A percentile compares a stretch with the other conserved stretches of the same genome.
Evolutionary conservation across 2,113 vertebrate genomes (phyloP).

Genomic region (Tichodroma muraria): DNA sequence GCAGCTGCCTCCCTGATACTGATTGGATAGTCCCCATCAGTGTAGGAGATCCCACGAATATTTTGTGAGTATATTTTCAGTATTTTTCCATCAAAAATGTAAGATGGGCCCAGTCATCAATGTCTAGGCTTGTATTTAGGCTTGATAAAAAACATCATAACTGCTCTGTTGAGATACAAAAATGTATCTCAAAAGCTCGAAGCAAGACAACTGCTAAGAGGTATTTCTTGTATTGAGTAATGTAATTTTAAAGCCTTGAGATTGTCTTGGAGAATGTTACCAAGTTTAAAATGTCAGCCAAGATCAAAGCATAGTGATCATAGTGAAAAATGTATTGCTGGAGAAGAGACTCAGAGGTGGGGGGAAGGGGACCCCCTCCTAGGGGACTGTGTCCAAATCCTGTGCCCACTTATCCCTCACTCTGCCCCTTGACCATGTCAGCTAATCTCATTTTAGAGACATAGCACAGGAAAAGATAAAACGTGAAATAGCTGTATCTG

Average conservation of each 20-base stretch:
- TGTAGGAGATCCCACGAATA: neutral
- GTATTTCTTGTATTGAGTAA: slow-evolving; percentile 58
- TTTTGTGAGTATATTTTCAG: neutral
- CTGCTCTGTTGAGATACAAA: slow-evolving; percentile 7
- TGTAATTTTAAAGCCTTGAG: slow-evolving; percentile 58
- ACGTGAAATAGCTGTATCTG: neutral
- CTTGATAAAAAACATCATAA: neutral
- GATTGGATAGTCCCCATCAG: neutral
- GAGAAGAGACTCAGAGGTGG: neutral
- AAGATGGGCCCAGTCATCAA: neutral
- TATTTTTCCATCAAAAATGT: neutral
- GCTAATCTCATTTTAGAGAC: slow-evolving; percentile 13
- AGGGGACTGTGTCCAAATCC: neutral
- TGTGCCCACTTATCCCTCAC: neutral
- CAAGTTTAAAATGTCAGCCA: slow-evolving; percentile 54
- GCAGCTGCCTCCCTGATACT: neutral
- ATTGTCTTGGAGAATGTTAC: slow-evolving; percentile 35
- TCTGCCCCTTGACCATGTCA: neutral
- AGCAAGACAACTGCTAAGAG: slow-evolving; percentile 46
- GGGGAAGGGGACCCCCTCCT: neutral
- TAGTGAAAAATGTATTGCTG: slow-evolving; percentile 12
- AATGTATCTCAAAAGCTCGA: slow-evolving; percentile 33
- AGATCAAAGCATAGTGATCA: slow-evolving; percentile 17
- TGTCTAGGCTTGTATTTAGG: neutral
- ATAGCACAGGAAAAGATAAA: neutral